Conservation (phyloP, 2,113 vertebrate species). For the Ornithorhynchus anatinus region DNA sequence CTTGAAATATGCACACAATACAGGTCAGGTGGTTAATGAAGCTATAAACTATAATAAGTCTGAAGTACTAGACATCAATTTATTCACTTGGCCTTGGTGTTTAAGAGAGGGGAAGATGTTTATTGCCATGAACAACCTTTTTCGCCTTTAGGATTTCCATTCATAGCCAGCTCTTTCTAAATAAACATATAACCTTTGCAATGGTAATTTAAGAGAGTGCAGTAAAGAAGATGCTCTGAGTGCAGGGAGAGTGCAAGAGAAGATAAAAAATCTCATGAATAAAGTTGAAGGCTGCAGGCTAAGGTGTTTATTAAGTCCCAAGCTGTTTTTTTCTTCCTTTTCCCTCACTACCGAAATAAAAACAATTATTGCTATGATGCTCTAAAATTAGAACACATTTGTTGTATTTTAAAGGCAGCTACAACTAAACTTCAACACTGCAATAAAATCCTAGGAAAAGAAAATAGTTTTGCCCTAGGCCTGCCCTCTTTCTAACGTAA, state of each 20-base stretch:
- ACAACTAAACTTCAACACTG: conserved; percentile 45
- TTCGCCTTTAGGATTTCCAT: conserved; percentile 63
- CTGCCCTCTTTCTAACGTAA: conserved; percentile 49
- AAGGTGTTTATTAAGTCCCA: conserved; percentile 79
- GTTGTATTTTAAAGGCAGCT: conserved; percentile 63
- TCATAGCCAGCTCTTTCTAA: conserved; percentile 71
- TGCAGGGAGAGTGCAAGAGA: conserved; percentile 62
- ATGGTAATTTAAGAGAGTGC: conserved; percentile 76
- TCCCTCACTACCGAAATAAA: conserved; percentile 70
- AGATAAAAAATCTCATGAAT: conserved; percentile 79
- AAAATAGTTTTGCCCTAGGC: conserved; percentile 52
- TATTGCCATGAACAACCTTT: conserved; percentile 68
- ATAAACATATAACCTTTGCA: conserved; percentile 80
- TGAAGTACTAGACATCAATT: conserved; percentile 59
- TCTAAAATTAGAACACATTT: conserved; percentile 72
- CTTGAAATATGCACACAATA: conserved; percentile 71
- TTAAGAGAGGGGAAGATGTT: conserved; percentile 68
- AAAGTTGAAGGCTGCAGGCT: conserved; percentile 75
- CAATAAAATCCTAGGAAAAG: conserved; percentile 40
- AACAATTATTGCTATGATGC: conserved; percentile 70
- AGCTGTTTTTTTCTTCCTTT: conserved; percentile 71
- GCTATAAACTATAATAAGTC: conserved; percentile 64
- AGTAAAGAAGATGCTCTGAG: conserved; percentile 73
- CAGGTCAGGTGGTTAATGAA: conserved; percentile 72
- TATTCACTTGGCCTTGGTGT: conserved; percentile 58